Conservation (phyloP, 2,113 vertebrate genomes). For the Helogale parvula region DNA sequence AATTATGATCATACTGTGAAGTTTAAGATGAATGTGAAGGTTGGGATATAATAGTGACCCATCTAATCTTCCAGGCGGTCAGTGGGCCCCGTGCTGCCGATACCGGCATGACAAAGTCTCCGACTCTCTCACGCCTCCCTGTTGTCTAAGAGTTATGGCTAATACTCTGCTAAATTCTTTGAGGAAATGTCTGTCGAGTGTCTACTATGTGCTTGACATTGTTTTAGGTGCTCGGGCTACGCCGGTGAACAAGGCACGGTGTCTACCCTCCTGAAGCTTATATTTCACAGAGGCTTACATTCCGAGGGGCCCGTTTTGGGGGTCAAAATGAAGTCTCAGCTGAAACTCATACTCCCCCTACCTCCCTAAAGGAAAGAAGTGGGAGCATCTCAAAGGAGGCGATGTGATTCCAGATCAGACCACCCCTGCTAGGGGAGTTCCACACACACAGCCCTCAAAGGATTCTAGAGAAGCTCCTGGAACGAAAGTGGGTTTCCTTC, state of each 20-base stretch:
- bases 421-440: neutral
- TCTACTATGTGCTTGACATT: neutral
- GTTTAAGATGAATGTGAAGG: neutral
- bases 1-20: neutral
- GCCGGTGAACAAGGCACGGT: neutral
- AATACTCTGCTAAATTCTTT: neutral
- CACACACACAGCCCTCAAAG: neutral
- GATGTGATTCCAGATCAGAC: neutral
- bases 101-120: neutral
- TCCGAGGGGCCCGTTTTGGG: neutral
- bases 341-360: neutral
- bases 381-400: neutral
- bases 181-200: neutral
- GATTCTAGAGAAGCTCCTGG: neutral
- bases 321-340: neutral
- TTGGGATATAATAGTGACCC: neutral
- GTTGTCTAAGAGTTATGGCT: neutral
- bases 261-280: neutral
- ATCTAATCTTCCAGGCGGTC: neutral
- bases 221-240: neutral
- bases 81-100: fast-evolving
- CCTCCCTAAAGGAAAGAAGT: neutral
- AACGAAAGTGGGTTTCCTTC: neutral
- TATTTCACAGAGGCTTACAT: neutral
- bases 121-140: neutral